phyloP scores from a whole-genome alignment of 2,113 vertebrate genomes.

The Anarrhichthys ocellatus region DNA sequence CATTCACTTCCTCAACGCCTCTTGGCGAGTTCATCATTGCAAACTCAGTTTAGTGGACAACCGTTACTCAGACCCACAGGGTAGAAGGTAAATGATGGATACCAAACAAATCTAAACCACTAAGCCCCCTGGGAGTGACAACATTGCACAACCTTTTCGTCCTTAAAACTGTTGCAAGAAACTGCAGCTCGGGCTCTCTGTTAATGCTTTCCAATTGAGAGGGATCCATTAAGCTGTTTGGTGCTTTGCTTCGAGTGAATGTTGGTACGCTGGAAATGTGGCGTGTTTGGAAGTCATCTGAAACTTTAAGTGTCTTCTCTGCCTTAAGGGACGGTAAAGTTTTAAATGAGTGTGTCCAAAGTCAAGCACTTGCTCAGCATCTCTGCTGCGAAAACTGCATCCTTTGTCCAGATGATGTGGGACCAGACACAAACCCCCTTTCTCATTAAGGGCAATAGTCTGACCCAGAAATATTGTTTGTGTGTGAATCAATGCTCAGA shows the following conservation, averaged over 20 bases:
- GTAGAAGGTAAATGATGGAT: conserved; percentile 7
- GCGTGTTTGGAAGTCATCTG: conserved; percentile 25
- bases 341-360: conserved; percentile 41
- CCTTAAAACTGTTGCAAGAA: background rate
- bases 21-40: conserved; percentile 2
- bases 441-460: conserved; percentile 43
- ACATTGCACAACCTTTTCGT: background rate
- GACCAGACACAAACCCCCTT: conserved; percentile 18
- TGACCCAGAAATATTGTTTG: conserved; percentile 38
- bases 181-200: background rate
- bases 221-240: conserved; percentile 5
- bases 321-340: conserved; percentile 34
- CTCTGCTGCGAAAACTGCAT: conserved; percentile 34
- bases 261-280: conserved; percentile 1
- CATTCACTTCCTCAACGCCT: background rate
- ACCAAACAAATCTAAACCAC: conserved; percentile 11
- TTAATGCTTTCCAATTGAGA: conserved; percentile 16
- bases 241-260: conserved; percentile 9
- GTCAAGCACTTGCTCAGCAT: conserved; percentile 34
- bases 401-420: conserved; percentile 35
- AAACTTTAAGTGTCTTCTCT: conserved; percentile 20
- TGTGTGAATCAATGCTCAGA: conserved; percentile 18
- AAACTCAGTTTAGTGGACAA: conserved; percentile 14
- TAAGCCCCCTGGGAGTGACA: conserved; percentile 8
- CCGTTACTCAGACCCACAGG: conserved; percentile 14